phyloP scores from a whole-genome alignment of 2,113 vertebrate genomes.

The Scartelaos histophorus region DNA sequence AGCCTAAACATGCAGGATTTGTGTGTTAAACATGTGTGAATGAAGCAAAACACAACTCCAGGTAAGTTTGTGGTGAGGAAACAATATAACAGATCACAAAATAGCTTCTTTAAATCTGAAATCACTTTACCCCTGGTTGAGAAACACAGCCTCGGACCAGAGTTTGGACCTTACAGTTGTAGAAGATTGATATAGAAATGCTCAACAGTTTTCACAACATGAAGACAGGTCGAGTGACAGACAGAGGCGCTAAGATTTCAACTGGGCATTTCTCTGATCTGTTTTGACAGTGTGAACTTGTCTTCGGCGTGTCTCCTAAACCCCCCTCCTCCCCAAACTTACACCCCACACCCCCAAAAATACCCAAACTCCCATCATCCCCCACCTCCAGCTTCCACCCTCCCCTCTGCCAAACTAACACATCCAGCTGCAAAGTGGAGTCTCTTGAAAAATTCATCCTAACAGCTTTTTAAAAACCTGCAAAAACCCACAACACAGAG shows the following conservation, averaged over 20 bases:
- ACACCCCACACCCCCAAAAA: conserved; percentile 30
- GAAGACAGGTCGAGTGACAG: neutral
- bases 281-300: conserved; percentile 35
- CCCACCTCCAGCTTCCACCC: conserved; percentile 19
- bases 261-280: conserved; percentile 36
- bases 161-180: no score
- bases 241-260: conserved; percentile 3
- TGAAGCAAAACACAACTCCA: no score
- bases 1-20: no score
- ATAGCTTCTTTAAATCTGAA: no score
- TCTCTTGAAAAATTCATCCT: conserved; percentile 60
- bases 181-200: neutral
- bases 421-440: conserved; percentile 51
- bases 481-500: conserved; percentile 22
- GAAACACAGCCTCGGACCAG: no score
- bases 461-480: conserved; percentile 49
- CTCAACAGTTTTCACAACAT: neutral
- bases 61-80: no score
- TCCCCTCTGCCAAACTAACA: conserved; percentile 33
- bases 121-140: no score
- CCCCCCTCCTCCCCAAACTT: conserved; percentile 27
- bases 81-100: no score
- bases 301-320: conserved; percentile 27
- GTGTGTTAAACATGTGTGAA: no score
- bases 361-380: neutral